Conservation (phyloP, 2,113 vertebrate species). For the Oncorhynchus clarkii region DNA sequence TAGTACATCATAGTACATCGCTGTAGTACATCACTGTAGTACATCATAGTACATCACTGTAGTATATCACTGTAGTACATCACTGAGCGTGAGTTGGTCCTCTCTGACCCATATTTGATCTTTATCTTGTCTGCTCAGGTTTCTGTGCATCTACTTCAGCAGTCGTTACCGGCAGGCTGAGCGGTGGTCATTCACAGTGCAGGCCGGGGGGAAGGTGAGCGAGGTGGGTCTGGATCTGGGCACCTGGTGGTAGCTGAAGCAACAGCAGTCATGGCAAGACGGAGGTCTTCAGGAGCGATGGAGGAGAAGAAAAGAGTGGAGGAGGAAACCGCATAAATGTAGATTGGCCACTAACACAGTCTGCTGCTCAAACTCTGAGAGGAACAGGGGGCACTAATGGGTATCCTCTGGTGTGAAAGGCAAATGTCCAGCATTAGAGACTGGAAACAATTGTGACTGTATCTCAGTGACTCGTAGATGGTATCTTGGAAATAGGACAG, state of each 20-base stretch:
- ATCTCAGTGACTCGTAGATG: neutral
- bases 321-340: conserved; percentile 53
- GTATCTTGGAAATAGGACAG: too few relatives aligned
- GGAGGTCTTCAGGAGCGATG: conserved; percentile 62
- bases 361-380: conserved; percentile 34
- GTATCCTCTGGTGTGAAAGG: neutral
- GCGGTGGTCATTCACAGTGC: conserved; percentile 76
- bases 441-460: neutral
- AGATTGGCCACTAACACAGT: conserved; percentile 43
- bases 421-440: neutral
- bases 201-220: conserved; percentile 44
- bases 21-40: too few relatives aligned
- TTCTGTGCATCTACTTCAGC: conserved; percentile 66
- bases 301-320: conserved; percentile 38
- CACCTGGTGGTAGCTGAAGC: conserved; percentile 25
- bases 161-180: conserved; percentile 67
- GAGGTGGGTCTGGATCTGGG: conserved; percentile 30
- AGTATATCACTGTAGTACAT: too few relatives aligned
- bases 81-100: neutral
- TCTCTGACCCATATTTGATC: neutral
- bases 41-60: too few relatives aligned
- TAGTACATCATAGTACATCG: too few relatives aligned
- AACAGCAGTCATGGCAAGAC: conserved; percentile 33
- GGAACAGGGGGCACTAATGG: neutral
- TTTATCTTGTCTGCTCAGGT: conserved; percentile 60